Base-by-base conservation (phyloP, 2,113 vertebrate species). In the Dascyllus trimaculatus region DNA sequence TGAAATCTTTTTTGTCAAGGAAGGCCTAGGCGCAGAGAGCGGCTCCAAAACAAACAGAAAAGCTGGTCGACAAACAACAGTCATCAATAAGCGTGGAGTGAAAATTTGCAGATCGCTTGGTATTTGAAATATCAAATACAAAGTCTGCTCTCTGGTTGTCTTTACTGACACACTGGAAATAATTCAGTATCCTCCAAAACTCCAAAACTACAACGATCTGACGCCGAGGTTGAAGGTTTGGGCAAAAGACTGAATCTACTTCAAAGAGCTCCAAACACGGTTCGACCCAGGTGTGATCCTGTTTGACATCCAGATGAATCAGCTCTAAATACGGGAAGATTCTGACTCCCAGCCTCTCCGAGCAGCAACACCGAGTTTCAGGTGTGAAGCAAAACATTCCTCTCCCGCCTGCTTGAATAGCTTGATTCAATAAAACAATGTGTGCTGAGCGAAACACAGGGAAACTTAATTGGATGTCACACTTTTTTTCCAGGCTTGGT, bases 381-480 rank as follows among this genome's bases (percentile, higher is more conserved):
- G 84, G 87, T 84, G 80, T 25, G 85, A 88, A 67, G 77, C 67
- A 62, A 81, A 76, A 73, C 69, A 49, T 78, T 78, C 35, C 59
- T 78, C 84, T 81, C 75, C 72, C 81, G 80, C 63, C 77, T 71
- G 82, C 85, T 74, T 51, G 54, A 85, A 76, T 71, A 60, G 45
- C 82, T 81, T 81, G 69, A 88, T 92, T 90, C 81, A 86, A 93
- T 92, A 89, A 88, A 82, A 82, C 77, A 78, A 73, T 29, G 85
- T 83, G 82, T 75, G 77, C 83, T 14, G 52, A 82, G 75, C 51
- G 24, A 89, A 89, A 91, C 84, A 66, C 80, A 67, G 26, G 60
- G 67, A 75, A 87, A 85, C 90, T 89, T 92, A 91, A 93, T 93
- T 93, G 90, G 89, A 93, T 93, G 90, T 91, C 90, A 89, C 90